Conservation (phyloP, 2,797 vertebrate species). For the Paratrypauchen microcephalus region DNA sequence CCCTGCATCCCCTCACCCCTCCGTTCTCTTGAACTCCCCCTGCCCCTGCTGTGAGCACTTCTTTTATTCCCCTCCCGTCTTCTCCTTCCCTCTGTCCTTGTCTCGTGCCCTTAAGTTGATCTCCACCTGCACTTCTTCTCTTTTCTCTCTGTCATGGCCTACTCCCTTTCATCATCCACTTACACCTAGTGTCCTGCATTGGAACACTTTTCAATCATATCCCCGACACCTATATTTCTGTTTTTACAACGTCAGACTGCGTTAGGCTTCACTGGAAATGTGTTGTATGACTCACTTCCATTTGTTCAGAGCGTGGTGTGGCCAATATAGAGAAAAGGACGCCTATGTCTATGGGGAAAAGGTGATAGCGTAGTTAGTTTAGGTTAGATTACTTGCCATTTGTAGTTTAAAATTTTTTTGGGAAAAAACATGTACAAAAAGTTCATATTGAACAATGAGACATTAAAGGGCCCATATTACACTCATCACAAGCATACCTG, state of each 20-base stretch:
- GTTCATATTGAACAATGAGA: too few species aligned
- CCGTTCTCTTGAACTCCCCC: slow-evolving; percentile 23
- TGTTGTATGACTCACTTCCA: not conserved
- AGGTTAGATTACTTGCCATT: too few species aligned
- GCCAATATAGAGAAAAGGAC: not conserved
- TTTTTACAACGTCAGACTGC: slow-evolving; percentile 1
- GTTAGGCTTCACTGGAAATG: not conserved
- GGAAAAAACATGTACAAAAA: too few species aligned
- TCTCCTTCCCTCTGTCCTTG: not conserved
- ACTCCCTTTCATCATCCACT: slow-evolving; percentile 7
- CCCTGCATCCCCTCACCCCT: slow-evolving; percentile 23
- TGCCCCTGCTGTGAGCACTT: slow-evolving; percentile 1
- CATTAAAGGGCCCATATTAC: too few species aligned
- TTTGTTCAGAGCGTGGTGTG: not conserved
- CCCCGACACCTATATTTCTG: not conserved
- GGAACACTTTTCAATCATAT: not conserved
- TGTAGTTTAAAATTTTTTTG: too few species aligned
- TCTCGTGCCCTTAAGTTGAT: slow-evolving; percentile 4
- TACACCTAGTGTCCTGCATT: slow-evolving; percentile 11
- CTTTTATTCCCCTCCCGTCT: not conserved
- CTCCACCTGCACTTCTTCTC: slow-evolving; percentile 4
- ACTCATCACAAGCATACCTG: too few species aligned
- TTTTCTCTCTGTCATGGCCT: not conserved
- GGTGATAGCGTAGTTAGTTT: not conserved
- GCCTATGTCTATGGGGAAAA: not conserved